Conservation (phyloP, 2,113 vertebrate genomes). For the Pantherophis guttatus region DNA sequence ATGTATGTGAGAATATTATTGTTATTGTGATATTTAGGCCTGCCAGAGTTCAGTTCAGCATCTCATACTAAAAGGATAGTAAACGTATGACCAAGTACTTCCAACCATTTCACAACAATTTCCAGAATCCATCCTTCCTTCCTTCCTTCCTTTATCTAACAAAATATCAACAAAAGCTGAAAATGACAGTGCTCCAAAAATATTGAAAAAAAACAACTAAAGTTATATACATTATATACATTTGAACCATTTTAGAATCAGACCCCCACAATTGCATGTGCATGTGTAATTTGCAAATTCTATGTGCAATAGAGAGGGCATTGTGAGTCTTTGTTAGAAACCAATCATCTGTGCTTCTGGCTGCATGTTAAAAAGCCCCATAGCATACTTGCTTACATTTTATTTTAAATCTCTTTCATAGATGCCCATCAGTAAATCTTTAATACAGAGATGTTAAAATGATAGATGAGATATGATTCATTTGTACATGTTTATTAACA, state of each 20-base stretch:
- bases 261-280: not conserved
- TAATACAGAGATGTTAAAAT: conserved; percentile 53
- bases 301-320: conserved; percentile 2
- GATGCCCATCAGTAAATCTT: conserved; percentile 46
- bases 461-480: conserved; percentile 63
- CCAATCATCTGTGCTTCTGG: conserved; percentile 24
- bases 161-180: not conserved
- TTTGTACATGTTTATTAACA: conserved; percentile 66
- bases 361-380: conserved; percentile 23
- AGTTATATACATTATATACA: not conserved
- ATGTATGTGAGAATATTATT: not conserved
- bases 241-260: not conserved
- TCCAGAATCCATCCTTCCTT: not conserved
- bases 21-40: not conserved
- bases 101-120: not conserved
- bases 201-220: conserved; percentile 17
- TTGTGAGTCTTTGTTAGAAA: not conserved
- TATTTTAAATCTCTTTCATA: conserved; percentile 43
- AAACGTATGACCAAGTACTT: not conserved
- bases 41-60: not conserved
- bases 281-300: conserved; percentile 20
- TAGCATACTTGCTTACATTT: conserved; percentile 41
- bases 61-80: not conserved
- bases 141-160: not conserved
- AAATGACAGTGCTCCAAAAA: not conserved